Evolutionary conservation across 2,113 vertebrate species (phyloP).

Genomic region (Centrocercus urophasianus): DNA sequence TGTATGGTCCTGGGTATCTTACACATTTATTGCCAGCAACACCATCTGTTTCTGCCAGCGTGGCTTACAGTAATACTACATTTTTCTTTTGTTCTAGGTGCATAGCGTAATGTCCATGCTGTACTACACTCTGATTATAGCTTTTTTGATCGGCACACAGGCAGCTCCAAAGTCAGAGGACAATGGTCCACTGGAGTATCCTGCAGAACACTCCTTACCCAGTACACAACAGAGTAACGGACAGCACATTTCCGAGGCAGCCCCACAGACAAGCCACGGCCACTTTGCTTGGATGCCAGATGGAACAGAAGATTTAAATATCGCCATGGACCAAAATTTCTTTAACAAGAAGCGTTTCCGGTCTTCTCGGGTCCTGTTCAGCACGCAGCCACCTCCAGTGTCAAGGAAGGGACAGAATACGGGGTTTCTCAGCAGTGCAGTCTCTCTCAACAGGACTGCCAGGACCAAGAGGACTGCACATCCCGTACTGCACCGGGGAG

Average conservation of each 20-base stretch:
- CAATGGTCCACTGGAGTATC: conserved; percentile 82
- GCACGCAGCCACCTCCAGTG: conserved; percentile 83
- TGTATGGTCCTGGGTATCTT: neutral
- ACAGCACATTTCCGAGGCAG: conserved; percentile 70
- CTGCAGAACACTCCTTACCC: conserved; percentile 68
- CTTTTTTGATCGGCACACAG: conserved; percentile 94
- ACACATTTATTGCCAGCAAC: neutral
- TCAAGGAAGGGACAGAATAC: conserved; percentile 69
- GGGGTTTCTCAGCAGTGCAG: conserved; percentile 55
- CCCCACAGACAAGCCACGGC: conserved; percentile 67
- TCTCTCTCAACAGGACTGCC: conserved; percentile 75
- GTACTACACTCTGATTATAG: conserved; percentile 95
- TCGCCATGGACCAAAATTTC: conserved; percentile 90
- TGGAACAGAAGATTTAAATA: conserved; percentile 72
- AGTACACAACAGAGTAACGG: conserved; percentile 71
- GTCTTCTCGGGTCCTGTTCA: conserved; percentile 93
- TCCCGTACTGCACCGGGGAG: conserved; percentile 89
- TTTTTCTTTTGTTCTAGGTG: conserved; percentile 76
- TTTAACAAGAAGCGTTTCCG: conserved; percentile 88
- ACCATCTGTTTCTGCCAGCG: neutral
- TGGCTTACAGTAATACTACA: neutral
- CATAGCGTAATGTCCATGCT: conserved; percentile 93
- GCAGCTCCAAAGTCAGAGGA: conserved; percentile 90
- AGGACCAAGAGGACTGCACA: conserved; percentile 82
- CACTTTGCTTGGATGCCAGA: conserved; percentile 20